Evolutionary conservation across 2,888 invertebrate species (phyloP), one percentile per base, ranked within the genome.

Genomic region (Troilus luridus): DNA sequence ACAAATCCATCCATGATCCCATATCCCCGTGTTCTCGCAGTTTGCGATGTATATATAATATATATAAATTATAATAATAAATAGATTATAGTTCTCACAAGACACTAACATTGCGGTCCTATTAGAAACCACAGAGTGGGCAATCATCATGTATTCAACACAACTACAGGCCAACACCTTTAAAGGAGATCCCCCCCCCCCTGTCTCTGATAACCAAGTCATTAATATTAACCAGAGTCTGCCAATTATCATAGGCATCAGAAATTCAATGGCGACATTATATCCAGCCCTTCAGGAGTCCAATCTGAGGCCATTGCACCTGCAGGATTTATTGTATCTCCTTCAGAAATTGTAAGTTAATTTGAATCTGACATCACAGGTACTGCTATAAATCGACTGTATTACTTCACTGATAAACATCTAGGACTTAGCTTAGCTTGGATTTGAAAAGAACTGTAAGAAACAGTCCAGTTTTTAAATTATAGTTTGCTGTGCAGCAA

Each of bases 261-360:
- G 72, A 77, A 77, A 77, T 77, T 77, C 72, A 77, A 77, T 77
- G 72, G 17, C 9, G 72, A 77, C 72, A 77, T 77, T 77, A 77
- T 41, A 41, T 41, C 17, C 72, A 8, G 72, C 27, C 41, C 27
- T 77, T 77, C 72, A 14, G 14, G 27, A 72, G 27, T 72, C 72
- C 72, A 72, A 72, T 72, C 72, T 72, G 12, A 14, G 72, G 14
- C 12, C 72, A 27, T 72, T 27, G 14, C 72, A 27, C 5, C 72
- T 72, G 2, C 14, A 72, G 72, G 14, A 6, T 6, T 27, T 27
- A 27, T 0, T 10, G 24, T 8, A 27, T 17, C 72, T 0, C 59
- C 12, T 59, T 5, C 0, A 7, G 5, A 19, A 27, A 9, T 27
- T 5, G 17, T 5, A 27, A 72, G 27, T 72, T 72, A 72, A 2